A percentile compares a stretch with the other conserved stretches of the same genome.
Evolutionary conservation across 2,113 vertebrate genomes (phyloP).

Genomic region (Oreochromis aureus): DNA sequence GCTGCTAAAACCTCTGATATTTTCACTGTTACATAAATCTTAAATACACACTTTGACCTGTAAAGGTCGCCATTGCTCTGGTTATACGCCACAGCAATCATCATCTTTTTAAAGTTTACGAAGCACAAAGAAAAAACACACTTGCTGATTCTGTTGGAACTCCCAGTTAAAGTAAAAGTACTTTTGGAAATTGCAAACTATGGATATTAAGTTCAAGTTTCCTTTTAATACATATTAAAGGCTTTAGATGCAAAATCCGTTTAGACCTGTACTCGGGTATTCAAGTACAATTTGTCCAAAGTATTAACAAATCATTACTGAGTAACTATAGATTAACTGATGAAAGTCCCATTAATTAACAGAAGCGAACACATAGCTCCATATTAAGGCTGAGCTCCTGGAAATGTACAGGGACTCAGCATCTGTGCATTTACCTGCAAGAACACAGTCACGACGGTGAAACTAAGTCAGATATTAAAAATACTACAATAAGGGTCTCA

Average conservation of each 20-base stretch:
- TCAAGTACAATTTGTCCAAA: not conserved
- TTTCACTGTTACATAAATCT: not conserved
- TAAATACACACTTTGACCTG: not conserved
- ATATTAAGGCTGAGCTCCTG: not conserved
- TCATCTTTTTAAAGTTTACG: not conserved
- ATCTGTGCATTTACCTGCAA: not conserved
- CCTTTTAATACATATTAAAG: not conserved
- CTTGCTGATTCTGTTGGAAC: not conserved
- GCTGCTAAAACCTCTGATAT: not conserved
- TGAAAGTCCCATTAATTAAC: not conserved
- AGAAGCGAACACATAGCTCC: not conserved
- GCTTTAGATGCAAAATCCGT: not conserved
- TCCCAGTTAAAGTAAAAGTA: not conserved
- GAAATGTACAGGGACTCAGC: accelerated
- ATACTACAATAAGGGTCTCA: not conserved
- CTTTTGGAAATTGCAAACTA: not conserved
- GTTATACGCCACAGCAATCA: not conserved
- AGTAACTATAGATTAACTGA: not conserved
- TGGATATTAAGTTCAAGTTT: not conserved
- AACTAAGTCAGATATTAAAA: not conserved
- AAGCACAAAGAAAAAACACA: not conserved
- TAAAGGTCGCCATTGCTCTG: not conserved
- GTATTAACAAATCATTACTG: not conserved
- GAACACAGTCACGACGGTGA: not conserved
- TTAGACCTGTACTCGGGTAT: not conserved